These are phyloP conservation scores for Beroe ovata DNA, from an alignment of 37 sponge, comb jelly and placozoan genomes.

Conservation along the genomic window DNA sequence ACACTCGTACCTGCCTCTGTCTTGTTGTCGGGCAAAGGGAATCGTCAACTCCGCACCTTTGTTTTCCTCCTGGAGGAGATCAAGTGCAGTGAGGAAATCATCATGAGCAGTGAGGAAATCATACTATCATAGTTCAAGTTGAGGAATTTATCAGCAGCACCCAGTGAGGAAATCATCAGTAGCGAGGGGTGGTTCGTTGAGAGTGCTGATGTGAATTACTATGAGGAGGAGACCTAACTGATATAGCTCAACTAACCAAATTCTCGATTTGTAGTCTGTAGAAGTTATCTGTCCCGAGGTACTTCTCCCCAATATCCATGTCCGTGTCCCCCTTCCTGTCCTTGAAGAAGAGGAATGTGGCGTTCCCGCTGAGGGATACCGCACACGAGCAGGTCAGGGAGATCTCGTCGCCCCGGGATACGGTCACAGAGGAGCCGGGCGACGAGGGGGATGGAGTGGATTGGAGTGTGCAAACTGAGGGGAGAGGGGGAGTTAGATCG, in stretches of 20 bases:
- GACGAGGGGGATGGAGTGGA: neutral
- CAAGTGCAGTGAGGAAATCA: too few species aligned
- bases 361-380: neutral
- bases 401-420: conserved; percentile 20
- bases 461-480: neutral
- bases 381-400: neutral
- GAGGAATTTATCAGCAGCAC: too few species aligned
- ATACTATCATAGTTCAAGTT: neutral
- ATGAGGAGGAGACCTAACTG: too few species aligned
- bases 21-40: neutral
- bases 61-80: neutral
- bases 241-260: conserved; percentile 21
- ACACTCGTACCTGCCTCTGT: conserved; percentile 33
- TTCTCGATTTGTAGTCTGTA: neutral
- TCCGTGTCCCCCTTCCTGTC: conserved; percentile 9
- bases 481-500: neutral
- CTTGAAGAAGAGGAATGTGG: conserved; percentile 34
- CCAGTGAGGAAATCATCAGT: too few species aligned
- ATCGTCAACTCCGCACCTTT: neutral
- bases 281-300: neutral
- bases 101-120: too few species aligned
- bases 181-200: too few species aligned
- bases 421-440: neutral
- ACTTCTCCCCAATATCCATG: conserved; percentile 10
- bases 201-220: too few species aligned